Percentiles rank a stretch among this genome's conserved stretches.
phyloP scores from a whole-genome alignment of 2,113 vertebrate genomes.

The Phyllostomus discolor region DNA sequence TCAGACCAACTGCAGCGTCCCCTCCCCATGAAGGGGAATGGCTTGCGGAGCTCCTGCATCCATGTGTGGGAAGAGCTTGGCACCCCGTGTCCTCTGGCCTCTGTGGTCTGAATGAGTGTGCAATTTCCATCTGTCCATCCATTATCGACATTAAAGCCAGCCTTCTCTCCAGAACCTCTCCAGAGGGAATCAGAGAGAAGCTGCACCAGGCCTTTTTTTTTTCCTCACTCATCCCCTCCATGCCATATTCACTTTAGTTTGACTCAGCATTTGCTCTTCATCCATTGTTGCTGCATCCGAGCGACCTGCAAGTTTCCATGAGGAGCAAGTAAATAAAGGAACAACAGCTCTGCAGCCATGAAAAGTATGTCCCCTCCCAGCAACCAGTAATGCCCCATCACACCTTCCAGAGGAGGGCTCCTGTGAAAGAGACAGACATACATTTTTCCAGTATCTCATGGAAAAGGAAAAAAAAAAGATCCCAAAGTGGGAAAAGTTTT shows the following conservation, averaged over 20 bases:
- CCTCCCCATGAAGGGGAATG: background rate
- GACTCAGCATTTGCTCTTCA: conserved; percentile 53
- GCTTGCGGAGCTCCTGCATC: background rate
- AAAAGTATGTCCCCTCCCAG: background rate
- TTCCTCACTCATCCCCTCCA: background rate
- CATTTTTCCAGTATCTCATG: background rate
- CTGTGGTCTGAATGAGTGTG: conserved; percentile 69
- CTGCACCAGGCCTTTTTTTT: conserved; percentile 10
- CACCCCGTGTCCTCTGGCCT: conserved; percentile 40
- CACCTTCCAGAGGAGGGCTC: background rate
- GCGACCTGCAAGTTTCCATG: background rate
- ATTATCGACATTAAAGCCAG: conserved; percentile 6
- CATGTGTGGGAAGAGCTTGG: background rate
- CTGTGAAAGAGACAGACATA: background rate
- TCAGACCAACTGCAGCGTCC: background rate
- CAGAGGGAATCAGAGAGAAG: conserved; percentile 48
- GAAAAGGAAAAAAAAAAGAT: background rate
- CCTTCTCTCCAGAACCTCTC: conserved; percentile 53
- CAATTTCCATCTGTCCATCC: conserved; percentile 26
- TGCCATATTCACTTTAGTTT: conserved; percentile 51
- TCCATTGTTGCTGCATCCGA: conserved; percentile 57
- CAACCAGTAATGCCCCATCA: background rate
- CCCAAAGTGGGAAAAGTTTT: conserved; percentile 26
- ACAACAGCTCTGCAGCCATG: background rate
- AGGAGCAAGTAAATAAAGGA: conserved; percentile 11